Conservation (phyloP, 2,797 vertebrate genomes). For the Sparus aurata region DNA sequence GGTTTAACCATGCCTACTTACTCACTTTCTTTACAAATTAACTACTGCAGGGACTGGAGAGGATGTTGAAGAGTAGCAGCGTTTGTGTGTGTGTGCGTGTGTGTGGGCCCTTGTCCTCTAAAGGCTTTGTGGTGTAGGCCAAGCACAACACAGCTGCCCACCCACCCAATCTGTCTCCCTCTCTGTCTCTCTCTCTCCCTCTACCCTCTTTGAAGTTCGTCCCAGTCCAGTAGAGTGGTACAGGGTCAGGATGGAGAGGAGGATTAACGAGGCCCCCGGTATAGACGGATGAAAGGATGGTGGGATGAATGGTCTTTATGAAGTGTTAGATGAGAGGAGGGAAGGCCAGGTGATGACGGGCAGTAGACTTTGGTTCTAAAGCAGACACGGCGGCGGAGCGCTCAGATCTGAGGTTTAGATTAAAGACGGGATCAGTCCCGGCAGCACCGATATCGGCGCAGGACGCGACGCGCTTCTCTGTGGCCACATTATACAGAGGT, state of each 20-base stretch:
- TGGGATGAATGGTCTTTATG: conserved; percentile 84
- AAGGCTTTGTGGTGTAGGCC: conserved; percentile 81
- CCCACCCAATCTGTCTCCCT: conserved; percentile 64
- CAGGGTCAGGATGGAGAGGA: conserved; percentile 79
- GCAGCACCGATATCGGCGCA: conserved; percentile 41
- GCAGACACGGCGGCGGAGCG: conserved; percentile 64
- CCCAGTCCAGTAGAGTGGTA: conserved; percentile 80
- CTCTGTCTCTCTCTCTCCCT: conserved; percentile 11
- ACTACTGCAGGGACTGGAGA: conserved; percentile 22
- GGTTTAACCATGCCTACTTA: conserved; percentile 29
- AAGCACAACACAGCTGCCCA: conserved; percentile 84
- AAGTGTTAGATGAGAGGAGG: conserved; percentile 78
- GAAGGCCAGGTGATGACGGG: conserved; percentile 78
- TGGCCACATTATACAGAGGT: conserved; percentile 31
- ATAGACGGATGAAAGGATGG: conserved; percentile 82
- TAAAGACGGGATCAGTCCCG: conserved; percentile 69
- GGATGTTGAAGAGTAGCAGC: conserved; percentile 40
- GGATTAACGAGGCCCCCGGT: conserved; percentile 82
- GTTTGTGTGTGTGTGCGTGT: conserved; percentile 31
- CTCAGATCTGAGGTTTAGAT: conserved; percentile 73
- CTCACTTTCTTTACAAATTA: conserved; percentile 61
- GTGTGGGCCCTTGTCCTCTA: conserved; percentile 70
- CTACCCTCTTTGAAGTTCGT: conserved; percentile 81
- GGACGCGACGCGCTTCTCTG: conserved; percentile 29
- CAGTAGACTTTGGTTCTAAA: conserved; percentile 69